Evolutionary conservation across 2,888 invertebrate genomes (phyloP), one percentile per base, ranked within the genome.

Genomic region (Hypercompe scribonia): DNA sequence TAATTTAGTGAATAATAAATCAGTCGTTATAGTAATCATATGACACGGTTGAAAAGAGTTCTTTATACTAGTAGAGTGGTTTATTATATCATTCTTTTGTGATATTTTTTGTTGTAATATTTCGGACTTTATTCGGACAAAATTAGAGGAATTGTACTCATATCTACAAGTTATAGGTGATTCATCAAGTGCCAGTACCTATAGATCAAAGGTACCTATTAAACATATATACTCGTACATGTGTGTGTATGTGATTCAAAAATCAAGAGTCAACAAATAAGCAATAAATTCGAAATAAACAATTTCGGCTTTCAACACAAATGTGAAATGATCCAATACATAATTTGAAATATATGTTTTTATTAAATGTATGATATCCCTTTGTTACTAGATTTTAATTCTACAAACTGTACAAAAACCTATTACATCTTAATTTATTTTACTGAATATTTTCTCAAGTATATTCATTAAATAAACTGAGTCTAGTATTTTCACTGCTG

Each of bases 381-480:
- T 1, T 18, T 42, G 18, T 18, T 42, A 67, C 11, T 4, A 50
- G 33, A 67, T 54, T 33, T 67, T 34, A 24, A 67, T 67, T 50
- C 3, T 34, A 46, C n/a, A 24, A 50, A 50, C 50, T 34, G 34
- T 33, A 67, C 34, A 7, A 28, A 65, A 28, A 31, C 18, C 15
- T 65, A 42, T 21, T 65, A 28, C 18, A 0, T 8, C 10, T 39
- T 18, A 42, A 39, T 65, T 42, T 65, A 65, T 33, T 1, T 13
- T 33, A 67, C 46, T 24, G 33, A 58, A 68, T 58, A 68, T 39
- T 68, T 68, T 28, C 34, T 4, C 28, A 24, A 33, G 24, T 28
- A 66, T 66, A 66, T 65, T 65, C 33, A 3, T 24, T 42, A 31
- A 61, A 61, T 69, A 69, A 69, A 69, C 42, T 11, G 31, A 21